Conservation (phyloP, 2,797 vertebrate species). For the Moxostoma hubbsi region DNA sequence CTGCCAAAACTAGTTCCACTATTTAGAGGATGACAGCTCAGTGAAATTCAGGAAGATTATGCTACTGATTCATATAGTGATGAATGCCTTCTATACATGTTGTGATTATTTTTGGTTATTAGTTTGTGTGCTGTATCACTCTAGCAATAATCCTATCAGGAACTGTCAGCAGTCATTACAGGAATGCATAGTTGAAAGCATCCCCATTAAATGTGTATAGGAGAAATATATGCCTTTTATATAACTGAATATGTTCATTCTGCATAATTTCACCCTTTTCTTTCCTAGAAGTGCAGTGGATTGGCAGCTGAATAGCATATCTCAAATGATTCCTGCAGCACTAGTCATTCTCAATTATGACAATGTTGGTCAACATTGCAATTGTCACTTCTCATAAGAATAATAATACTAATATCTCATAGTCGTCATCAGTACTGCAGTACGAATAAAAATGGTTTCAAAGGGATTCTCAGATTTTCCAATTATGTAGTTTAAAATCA, state of each 20-base stretch:
- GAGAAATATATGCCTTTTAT: conserved; percentile 45
- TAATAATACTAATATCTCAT: not conserved
- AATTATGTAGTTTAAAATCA: not conserved
- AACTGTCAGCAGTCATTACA: conserved; percentile 49
- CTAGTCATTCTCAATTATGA: conserved; percentile 46
- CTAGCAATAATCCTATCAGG: conserved; percentile 52
- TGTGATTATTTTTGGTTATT: conserved; percentile 50
- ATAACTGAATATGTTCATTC: conserved; percentile 50
- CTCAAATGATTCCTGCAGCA: conserved; percentile 38
- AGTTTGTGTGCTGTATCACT: conserved; percentile 28
- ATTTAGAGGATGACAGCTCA: conserved; percentile 39
- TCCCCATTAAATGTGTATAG: conserved; percentile 35
- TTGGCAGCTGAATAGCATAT: conserved; percentile 48
- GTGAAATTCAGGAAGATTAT: conserved; percentile 44
- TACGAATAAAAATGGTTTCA: conserved; percentile 3
- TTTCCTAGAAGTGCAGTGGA: conserved; percentile 1
- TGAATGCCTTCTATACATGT: conserved; percentile 40
- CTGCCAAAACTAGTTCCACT: conserved; percentile 55
- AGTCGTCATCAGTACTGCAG: conserved; percentile 6
- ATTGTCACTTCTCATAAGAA: conserved; percentile 16
- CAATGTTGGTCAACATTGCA: conserved; percentile 41
- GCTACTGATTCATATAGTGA: conserved; percentile 42
- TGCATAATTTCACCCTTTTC: conserved; percentile 6
- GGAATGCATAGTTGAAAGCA: conserved; percentile 45
- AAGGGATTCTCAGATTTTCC: not conserved